Evolutionary conservation across 2,113 vertebrate genomes (phyloP), one percentile per base, ranked within the genome.

Genomic region (Pterocles orientalis): DNA sequence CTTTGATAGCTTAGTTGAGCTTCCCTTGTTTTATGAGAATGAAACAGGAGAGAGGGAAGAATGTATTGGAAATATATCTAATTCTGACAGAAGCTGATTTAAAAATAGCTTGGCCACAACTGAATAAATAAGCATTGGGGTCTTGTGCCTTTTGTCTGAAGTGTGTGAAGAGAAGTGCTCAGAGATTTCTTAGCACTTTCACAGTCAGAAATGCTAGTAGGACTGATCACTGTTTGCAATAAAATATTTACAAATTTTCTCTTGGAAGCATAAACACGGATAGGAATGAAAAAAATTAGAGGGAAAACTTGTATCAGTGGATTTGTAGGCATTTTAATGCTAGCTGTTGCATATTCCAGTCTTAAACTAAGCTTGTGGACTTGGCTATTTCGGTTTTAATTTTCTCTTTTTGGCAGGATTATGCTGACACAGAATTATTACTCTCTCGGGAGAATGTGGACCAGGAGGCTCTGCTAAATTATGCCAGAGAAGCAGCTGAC

Each of bases 381-480:
- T 60, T 70, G 56, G 15, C 47, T 47, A 1, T 20, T 71, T 43
- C 43, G 14, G 54, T 80, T 60, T 3, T 1, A 43, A 50, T 83
- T 17, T 26, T 57, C 34, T 86, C n/a, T n/a, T 51, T 75, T 92
- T 65, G 90, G 51, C 73, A 99, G 99, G 99, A 99, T 97, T 99
- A 99, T 1, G 97, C 99, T 0, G 99, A 99, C 98, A 99, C 99
- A 0, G 99, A 99, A 95, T 97, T 99, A 70, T 48, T 99, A 78
- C 98, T 99, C 3, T 99, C 99, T 34, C 98, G 99, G 91, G 99
- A 98, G 65, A 99, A 99, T 1, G 99, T 99, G 84, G 99, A 99
- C 98, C 99, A 99, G 97, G 98, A 98, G 16, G 99, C 99, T 53
- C 96, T 99, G 97, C 98, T 99, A 33, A 98, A 97, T 78, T 99